phyloP scores from a whole-genome alignment of 2,888 invertebrate species.

The Arrhopalites spinosus region DNA sequence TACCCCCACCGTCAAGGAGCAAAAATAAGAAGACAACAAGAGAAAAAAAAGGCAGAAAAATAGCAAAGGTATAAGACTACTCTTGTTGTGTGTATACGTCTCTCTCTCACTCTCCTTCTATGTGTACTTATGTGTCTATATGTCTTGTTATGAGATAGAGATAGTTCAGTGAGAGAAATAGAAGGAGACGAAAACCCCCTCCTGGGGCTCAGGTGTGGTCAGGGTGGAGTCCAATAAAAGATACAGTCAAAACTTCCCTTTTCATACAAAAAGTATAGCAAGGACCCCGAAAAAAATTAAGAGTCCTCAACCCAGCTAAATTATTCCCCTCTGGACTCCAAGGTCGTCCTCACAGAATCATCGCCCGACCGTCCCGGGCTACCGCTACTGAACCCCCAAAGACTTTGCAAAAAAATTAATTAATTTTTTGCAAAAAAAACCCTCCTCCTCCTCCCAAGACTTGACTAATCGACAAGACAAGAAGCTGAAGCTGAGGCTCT shows the following conservation, averaged over 20 bases:
- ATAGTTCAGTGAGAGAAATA: not conserved
- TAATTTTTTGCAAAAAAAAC: too few species aligned
- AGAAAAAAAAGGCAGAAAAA: not conserved
- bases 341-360: conserved; percentile 17
- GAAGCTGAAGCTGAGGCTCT: too few species aligned
- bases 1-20: not conserved
- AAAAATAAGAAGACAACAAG: not conserved
- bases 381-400: not conserved
- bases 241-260: conserved; percentile 15
- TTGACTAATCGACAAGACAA: not conserved
- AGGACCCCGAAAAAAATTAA: conserved; percentile 29
- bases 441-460: too few species aligned
- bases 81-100: not conserved
- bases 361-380: not conserved
- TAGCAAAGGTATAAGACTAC: not conserved
- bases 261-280: conserved; percentile 11
- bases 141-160: not conserved
- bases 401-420: too few species aligned
- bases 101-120: too few species aligned
- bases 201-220: conserved; percentile 39
- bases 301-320: not conserved
- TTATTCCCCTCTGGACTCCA: not conserved
- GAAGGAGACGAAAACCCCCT: conserved; percentile 18
- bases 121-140: too few species aligned
- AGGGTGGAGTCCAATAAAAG: conserved; percentile 11